Base-by-base conservation (phyloP, 2,888 invertebrate species). In the Protophormia terraenovae region DNA sequence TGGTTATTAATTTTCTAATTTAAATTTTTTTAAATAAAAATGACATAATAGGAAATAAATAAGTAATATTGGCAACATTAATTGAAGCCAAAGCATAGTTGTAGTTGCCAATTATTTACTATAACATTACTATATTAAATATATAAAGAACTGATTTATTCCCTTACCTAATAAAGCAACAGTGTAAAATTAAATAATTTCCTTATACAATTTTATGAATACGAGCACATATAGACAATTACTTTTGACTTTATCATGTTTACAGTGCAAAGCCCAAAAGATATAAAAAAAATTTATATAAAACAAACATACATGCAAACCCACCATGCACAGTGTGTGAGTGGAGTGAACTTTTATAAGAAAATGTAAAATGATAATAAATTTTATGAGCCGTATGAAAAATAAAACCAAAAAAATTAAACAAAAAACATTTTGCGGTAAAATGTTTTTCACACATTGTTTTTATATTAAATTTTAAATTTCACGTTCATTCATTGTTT, bases 341-440 rank as follows among this genome's bases (percentile, higher is more conserved):
- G 53, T 58, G 67, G 19, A 77, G 19, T 67, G 80, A 80, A 80
- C 80, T 73, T 66, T 79, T 35, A 35, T 35, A 79, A 62, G 3
- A 69, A 71, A 27, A 55, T 35, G 16, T 62, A 27, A 12, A 53
- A 69, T 19, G 45, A 12, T 69, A 45, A 80, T 66, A 64, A 47
- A 76, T 71, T 75, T 29, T 79, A 71, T 76, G 58, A 71, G 19
- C 32, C 50, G n/a, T 41, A 53, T 29, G 24, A 55, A 71, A 32
- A 60, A 60, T 16, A 47, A 27, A 47, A 32, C 7, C 29, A 35
- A 45, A 38, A 50, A 24, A 38, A 53, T 32, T 6, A 58, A 50
- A 22, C 10, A 66, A 66, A 29, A 45, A 47, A 73, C 55, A 75
- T 10, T 55, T 67, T 64, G 66, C 35, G 66, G 67, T 75, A 41